A percentile compares a stretch with the other conserved stretches of the same genome.
phyloP scores from a whole-genome alignment of 1,140 invertebrate genomes.

The Leptinotarsa lineolata region DNA sequence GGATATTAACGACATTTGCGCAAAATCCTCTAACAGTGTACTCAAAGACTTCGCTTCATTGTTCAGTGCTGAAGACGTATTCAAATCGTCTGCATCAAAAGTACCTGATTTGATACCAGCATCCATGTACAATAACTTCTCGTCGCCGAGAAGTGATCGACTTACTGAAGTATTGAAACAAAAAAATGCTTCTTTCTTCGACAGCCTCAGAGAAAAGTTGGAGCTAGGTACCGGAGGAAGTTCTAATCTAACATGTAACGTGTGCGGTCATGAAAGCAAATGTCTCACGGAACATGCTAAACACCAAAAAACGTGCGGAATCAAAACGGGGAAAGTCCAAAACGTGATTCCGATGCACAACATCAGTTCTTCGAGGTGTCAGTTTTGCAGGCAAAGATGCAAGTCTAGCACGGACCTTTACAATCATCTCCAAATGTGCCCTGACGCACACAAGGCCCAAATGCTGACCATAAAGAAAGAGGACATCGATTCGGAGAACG shows the following conservation, averaged over 20 bases:
- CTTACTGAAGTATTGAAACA: slow-evolving; percentile 61
- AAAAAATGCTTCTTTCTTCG: slow-evolving; percentile 80
- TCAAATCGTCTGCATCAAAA: slow-evolving; percentile 36
- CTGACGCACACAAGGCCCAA: slow-evolving; percentile 57
- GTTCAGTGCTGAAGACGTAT: slow-evolving; percentile 57
- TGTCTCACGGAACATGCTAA: slow-evolving; percentile 80
- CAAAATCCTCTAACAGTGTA: slow-evolving; percentile 55
- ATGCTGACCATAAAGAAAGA: slow-evolving; percentile 28
- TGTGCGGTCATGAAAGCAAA: slow-evolving; percentile 79
- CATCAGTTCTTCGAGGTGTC: slow-evolving; percentile 77
- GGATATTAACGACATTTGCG: slow-evolving; percentile 58
- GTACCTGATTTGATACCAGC: slow-evolving; percentile 44
- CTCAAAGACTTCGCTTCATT: slow-evolving; percentile 60
- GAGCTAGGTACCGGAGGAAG: slow-evolving; percentile 60
- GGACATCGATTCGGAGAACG: slow-evolving; percentile 41
- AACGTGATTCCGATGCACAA: slow-evolving; percentile 54
- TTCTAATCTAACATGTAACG: slow-evolving; percentile 68
- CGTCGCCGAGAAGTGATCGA: slow-evolving; percentile 53
- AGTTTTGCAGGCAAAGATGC: slow-evolving; percentile 81
- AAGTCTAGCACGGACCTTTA: slow-evolving; percentile 79
- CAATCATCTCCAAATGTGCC: slow-evolving; percentile 73
- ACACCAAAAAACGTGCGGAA: slow-evolving; percentile 72
- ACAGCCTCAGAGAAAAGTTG: slow-evolving; percentile 77
- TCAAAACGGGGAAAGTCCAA: slow-evolving; percentile 53
- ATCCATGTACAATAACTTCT: slow-evolving; percentile 31